These are phyloP conservation scores for Cylindroiulus punctatus DNA, from an alignment of 2,888 invertebrate species.

Conservation along the genomic window DNA sequence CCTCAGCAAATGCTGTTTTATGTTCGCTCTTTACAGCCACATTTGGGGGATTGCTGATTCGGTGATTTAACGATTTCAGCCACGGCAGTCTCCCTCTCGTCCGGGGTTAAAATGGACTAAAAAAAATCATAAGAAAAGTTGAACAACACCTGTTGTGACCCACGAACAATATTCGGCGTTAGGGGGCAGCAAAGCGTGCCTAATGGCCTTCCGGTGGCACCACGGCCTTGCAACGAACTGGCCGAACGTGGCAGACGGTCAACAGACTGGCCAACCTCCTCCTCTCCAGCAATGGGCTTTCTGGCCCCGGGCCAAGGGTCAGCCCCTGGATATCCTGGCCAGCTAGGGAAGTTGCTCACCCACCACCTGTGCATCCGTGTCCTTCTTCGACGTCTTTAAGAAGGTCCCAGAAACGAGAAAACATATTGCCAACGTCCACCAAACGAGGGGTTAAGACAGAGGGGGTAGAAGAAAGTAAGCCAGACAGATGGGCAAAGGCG, in stretches of 20 bases:
- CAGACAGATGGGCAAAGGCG: neutral
- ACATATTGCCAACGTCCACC: neutral
- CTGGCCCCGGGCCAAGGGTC: neutral
- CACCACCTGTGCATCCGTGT: neutral
- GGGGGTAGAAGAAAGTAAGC: neutral
- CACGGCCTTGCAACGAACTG: neutral
- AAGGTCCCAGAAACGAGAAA: neutral
- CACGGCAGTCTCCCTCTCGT: too few relatives aligned
- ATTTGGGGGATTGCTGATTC: too few relatives aligned
- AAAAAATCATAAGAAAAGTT: neutral
- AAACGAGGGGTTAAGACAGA: neutral
- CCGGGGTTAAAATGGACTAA: too few relatives aligned
- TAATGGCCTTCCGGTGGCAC: neutral
- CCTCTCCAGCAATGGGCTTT: neutral
- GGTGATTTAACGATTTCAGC: too few relatives aligned
- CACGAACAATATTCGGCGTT: neutral
- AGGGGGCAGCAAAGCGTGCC: neutral
- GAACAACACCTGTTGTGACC: neutral
- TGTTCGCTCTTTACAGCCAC: too few relatives aligned
- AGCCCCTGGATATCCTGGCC: neutral
- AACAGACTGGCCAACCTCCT: neutral
- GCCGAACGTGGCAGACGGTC: neutral
- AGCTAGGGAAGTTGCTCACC: neutral
- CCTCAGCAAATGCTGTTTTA: too few relatives aligned
- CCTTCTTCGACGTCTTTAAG: neutral